Conservation (phyloP, 1,140 invertebrate species). For the Drosophila busckii region DNA sequence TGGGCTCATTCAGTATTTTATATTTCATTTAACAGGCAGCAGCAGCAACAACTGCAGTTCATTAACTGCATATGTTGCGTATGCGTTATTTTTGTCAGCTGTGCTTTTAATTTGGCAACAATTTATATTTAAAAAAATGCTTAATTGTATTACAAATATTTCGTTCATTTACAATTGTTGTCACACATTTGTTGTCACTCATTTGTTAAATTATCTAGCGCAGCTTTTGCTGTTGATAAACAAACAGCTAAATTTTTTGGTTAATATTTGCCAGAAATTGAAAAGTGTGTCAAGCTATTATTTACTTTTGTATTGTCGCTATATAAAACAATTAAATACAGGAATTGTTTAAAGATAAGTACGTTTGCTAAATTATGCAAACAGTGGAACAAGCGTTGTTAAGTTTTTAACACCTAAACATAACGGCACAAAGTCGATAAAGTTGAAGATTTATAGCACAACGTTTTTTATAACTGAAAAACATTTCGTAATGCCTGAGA, state of each 20-base stretch:
- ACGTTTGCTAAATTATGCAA: too few relatives aligned
- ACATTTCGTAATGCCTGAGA: slow-evolving; percentile 45
- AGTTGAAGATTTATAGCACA: slow-evolving; percentile 55
- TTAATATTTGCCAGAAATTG: slow-evolving; percentile 35
- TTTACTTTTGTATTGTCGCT: slow-evolving; percentile 32
- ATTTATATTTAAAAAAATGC: too few relatives aligned
- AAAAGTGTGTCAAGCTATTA: slow-evolving; percentile 28
- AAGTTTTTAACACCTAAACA: slow-evolving; percentile 7
- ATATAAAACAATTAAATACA: slow-evolving; percentile 9
- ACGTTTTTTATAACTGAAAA: slow-evolving; percentile 17
- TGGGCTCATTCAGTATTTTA: slow-evolving; percentile 61
- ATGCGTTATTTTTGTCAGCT: slow-evolving; percentile 24
- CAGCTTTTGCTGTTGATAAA: slow-evolving; percentile 26
- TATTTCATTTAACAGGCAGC: slow-evolving; percentile 26
- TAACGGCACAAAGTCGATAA: slow-evolving; percentile 41
- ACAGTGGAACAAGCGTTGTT: too few relatives aligned
- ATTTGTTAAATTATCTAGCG: too few relatives aligned
- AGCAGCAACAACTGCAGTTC: slow-evolving; percentile 23
- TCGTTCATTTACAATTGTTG: too few relatives aligned
- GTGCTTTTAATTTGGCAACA: too few relatives aligned
- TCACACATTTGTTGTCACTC: too few relatives aligned
- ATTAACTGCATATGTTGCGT: slow-evolving; percentile 39
- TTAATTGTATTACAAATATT: too few relatives aligned
- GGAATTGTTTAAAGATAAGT: too few relatives aligned
- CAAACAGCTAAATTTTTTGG: slow-evolving; percentile 31